Percentiles rank a stretch among this genome's conserved stretches.
phyloP scores from a whole-genome alignment of 2,888 invertebrate genomes.

The Agrochola macilenta region DNA sequence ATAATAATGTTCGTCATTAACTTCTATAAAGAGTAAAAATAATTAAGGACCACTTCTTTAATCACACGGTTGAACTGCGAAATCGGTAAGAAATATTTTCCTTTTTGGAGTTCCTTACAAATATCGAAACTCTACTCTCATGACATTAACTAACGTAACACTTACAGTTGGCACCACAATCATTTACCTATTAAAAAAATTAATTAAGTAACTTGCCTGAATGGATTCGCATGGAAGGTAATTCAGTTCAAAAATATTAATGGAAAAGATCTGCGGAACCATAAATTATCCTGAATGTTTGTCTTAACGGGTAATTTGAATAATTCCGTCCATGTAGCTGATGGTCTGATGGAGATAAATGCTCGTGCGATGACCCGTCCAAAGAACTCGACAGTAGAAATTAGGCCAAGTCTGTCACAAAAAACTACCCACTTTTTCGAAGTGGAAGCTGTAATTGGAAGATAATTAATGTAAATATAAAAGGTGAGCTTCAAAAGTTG shows the following conservation, averaged over 20 bases:
- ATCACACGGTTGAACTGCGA: conserved; percentile 65
- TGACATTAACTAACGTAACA: conserved; percentile 14
- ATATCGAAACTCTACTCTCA: conserved; percentile 29
- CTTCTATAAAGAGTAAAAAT: conserved; percentile 61
- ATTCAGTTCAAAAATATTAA: conserved; percentile 42
- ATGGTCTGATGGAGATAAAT: conserved; percentile 85
- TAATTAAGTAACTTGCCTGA: conserved; percentile 32
- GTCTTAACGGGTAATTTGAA: conserved; percentile 72
- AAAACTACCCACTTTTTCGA: conserved; percentile 75
- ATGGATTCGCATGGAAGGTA: conserved; percentile 38
- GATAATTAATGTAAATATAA: conserved; percentile 72
- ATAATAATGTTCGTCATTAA: conserved; percentile 49
- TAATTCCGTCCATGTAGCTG: conserved; percentile 74
- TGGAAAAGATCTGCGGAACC: conserved; percentile 50
- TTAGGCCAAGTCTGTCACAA: conserved; percentile 81
- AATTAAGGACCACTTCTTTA: conserved; percentile 68
- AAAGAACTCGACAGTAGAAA: conserved; percentile 77
- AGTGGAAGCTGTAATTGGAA: conserved; percentile 66
- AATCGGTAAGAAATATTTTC: conserved; percentile 57
- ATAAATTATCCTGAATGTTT: conserved; percentile 60
- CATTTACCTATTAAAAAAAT: conserved; percentile 20
- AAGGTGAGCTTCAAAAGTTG: conserved; percentile 36
- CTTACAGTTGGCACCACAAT: conserved; percentile 11
- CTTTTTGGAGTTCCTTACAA: conserved; percentile 60
- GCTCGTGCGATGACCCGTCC: conserved; percentile 75